Evolutionary conservation across 2,113 vertebrate genomes (phyloP), one percentile per base, ranked within the genome.

Genomic region (Sebastes schlegelii): DNA sequence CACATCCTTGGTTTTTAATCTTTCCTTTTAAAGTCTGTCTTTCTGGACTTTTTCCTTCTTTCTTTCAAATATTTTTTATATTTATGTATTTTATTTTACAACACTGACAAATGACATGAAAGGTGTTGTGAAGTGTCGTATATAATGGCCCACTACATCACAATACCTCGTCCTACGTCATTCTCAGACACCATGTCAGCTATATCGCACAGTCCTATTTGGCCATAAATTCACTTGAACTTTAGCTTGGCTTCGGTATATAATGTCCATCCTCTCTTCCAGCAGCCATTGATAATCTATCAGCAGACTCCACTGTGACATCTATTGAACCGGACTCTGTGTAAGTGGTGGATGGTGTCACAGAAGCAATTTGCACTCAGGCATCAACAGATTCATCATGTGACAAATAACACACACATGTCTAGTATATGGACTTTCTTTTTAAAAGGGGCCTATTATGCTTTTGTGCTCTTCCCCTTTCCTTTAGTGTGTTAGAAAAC

Each of bases 241-340:
- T 43, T 70, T 43, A 34, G 17, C 34, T 52, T 21, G 0, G 17
- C 46, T 9, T 61, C 23, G 52, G 23, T 65, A 65, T n/a, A 46
- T 65, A 34, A 34, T 52, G n/a, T 66, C 43, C 68, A 19, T 85
- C 85, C 34, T 34, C 34, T 34, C 34, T 34, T 34, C 34, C 45
- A 81, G 80, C 79, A 82, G 51, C 45, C 78, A 65, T 83, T 77
- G 74, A 81, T 76, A 34, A 83, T 75, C 77, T 75, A 69, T 74
- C 82, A 79, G 66, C 79, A 69, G 26, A 51, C 64, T 69, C 48
- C 70, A 34, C 66, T 51, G 58, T 68, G 64, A 54, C 16, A 57
- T 60, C 74, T 67, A 63, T 45, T 73, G 54, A 57, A 54, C n/a
- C 48, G 40, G 16, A 46, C 46, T 49, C 5, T 49, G 26, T 51